Conservation (phyloP, 1,140 invertebrate species). For the Doryteuthis pealeii region DNA sequence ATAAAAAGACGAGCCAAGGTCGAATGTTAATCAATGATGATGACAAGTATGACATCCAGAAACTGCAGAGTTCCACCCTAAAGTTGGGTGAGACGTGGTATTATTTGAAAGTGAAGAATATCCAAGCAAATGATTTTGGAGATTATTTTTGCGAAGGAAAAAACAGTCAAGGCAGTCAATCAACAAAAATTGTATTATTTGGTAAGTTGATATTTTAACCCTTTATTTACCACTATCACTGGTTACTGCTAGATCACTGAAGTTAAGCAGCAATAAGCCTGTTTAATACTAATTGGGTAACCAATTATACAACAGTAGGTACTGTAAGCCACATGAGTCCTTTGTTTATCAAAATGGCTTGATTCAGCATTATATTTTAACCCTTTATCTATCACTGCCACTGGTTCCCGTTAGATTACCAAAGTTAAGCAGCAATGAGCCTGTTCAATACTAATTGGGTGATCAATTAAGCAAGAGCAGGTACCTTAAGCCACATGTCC, state of each 20-base stretch:
- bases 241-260: too few relatives aligned
- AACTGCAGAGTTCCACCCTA: slow-evolving; percentile 43
- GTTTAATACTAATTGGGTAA: too few relatives aligned
- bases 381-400: too few relatives aligned
- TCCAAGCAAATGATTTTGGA: slow-evolving; percentile 51
- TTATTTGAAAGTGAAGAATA: slow-evolving; percentile 42
- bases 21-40: slow-evolving; percentile 32
- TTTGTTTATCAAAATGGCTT: too few relatives aligned
- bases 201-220: slow-evolving; percentile 40
- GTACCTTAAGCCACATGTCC: background rate
- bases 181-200: slow-evolving; percentile 38
- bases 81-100: slow-evolving; percentile 44
- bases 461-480: background rate
- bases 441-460: background rate
- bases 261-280: too few relatives aligned
- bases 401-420: too few relatives aligned
- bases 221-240: background rate
- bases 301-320: too few relatives aligned
- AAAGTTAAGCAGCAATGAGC: too few relatives aligned
- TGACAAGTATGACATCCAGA: slow-evolving; percentile 47
- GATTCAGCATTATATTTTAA: too few relatives aligned
- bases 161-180: slow-evolving; percentile 33
- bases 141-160: slow-evolving; percentile 42
- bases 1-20: slow-evolving; percentile 25
- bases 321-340: too few relatives aligned